phyloP scores from a whole-genome alignment of 2,797 vertebrate genomes.

The Arremon aurantiirostris region DNA sequence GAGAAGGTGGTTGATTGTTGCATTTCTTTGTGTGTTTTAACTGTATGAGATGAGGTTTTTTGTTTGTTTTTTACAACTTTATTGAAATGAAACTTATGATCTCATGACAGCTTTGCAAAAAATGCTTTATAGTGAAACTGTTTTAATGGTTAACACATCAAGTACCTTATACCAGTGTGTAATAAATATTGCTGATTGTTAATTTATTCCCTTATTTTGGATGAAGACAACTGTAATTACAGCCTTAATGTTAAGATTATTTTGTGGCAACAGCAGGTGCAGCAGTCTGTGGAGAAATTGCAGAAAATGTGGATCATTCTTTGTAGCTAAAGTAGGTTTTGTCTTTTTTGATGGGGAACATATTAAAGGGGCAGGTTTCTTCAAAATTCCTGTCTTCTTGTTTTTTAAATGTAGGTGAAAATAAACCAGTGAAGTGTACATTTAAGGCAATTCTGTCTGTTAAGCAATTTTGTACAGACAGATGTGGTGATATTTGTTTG shows the following conservation, averaged over 20 bases:
- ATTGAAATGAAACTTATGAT: background rate
- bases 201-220: background rate
- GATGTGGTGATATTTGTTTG: background rate
- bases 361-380: background rate
- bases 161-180: background rate
- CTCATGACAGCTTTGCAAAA: background rate
- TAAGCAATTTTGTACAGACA: background rate
- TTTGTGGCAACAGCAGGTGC: background rate
- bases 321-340: background rate
- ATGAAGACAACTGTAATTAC: background rate
- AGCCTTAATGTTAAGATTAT: background rate
- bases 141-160: background rate
- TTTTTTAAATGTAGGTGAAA: background rate
- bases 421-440: background rate
- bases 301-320: background rate
- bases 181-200: background rate
- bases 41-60: rapidly evolving
- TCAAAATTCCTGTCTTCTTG: background rate
- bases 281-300: background rate
- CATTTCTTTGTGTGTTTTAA: rapidly evolving
- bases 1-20: background rate
- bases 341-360: background rate
- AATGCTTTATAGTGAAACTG: background rate
- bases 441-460: background rate
- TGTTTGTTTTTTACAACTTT: background rate